Evolutionary conservation across 2,888 invertebrate genomes (phyloP), one percentile per base, ranked within the genome.

Genomic region (Incurvaria masculella): DNA sequence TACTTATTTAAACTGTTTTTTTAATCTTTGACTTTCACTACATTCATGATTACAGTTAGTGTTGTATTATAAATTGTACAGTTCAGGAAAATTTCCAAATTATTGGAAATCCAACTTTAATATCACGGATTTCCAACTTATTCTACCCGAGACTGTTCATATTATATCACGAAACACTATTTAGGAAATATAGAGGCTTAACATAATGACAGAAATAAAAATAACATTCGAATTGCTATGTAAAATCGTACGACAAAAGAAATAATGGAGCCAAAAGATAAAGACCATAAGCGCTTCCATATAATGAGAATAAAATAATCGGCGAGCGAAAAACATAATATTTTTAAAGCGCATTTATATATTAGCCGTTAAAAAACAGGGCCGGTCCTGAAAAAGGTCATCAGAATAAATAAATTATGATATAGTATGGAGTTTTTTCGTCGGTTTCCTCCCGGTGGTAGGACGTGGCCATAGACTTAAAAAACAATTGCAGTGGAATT

Each of bases 341-440:
- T 55, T 64, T 69, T 68, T 63, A 59, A 65, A 72, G 69, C 61
- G 65, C 67, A 66, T 68, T 66, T 56, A 59, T 69, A 68, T 69
- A 69, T 69, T 65, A 68, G 65, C 60, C 58, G 61, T 59, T 60
- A 62, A 61, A 61, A 60, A 59, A 60, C 72, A 68, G 71, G 64
- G 58, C 62, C 66, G 70, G 66, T 68, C 65, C 68, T 62, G 62
- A 59, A 56, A 60, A 62, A 56, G 74, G 76, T 75, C 75, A 74
- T 69, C 74, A 64, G 70, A 63, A 74, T 69, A 70, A 73, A 74
- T 78, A 76, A 76, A 76, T 76, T 76, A 73, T 76, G 74, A 76
- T 74, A 69, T 73, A 76, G 74, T 72, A 68, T 56, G 59, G 62
- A 56, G 49, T 46, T 62, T 66, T 68, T 69, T 65, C 63, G 61